A percentile compares a stretch with the other conserved stretches of the same genome.
Conservation (phyloP, 2,113 vertebrate genomes). For the Hypocryptadius cinnamomeus region DNA sequence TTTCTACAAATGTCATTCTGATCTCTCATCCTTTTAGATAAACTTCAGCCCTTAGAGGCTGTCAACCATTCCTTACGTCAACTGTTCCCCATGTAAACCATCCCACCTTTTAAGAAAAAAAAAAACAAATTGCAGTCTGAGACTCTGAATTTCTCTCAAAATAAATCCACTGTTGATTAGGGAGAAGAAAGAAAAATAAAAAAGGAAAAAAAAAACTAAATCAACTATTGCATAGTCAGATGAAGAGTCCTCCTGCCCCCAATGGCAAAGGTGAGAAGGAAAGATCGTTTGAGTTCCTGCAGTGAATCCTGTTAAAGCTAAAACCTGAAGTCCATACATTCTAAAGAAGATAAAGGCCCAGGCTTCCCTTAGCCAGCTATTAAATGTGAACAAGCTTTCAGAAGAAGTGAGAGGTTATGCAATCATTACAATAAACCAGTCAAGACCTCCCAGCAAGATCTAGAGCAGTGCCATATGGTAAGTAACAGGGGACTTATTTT, state of each 20-base stretch:
- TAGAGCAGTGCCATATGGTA: neutral
- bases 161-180: neutral
- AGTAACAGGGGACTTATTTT: neutral
- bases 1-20: neutral
- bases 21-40: neutral
- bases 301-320: neutral
- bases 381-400: neutral
- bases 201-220: neutral
- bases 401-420: neutral
- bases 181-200: neutral
- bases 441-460: neutral
- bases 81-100: neutral
- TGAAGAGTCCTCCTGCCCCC: neutral
- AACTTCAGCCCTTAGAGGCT: neutral
- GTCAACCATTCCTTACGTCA: neutral
- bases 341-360: neutral
- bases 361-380: neutral
- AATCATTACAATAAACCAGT: neutral
- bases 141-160: neutral
- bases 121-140: neutral
- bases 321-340: neutral
- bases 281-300: neutral
- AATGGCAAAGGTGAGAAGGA: neutral
- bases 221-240: neutral
- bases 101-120: neutral